Conservation (phyloP, 2,113 vertebrate genomes). For the Orientallactaga bullata region DNA sequence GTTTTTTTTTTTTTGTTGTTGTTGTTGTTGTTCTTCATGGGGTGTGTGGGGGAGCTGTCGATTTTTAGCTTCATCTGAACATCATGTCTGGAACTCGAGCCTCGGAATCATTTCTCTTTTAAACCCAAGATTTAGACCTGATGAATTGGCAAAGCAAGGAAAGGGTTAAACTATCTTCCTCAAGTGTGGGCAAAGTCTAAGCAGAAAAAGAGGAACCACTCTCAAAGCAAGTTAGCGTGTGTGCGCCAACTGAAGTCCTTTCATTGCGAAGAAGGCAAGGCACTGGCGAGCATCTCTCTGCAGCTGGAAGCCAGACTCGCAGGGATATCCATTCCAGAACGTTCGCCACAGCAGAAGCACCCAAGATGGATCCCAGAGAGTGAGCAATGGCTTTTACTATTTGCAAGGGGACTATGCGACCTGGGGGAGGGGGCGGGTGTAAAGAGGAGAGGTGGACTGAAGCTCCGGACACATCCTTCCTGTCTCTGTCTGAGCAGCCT, state of each 20-base stretch:
- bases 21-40: conserved; percentile 31
- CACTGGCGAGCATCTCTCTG: not conserved
- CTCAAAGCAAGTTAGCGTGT: conserved; percentile 59
- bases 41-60: not conserved
- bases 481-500: not conserved
- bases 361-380: conserved; percentile 22
- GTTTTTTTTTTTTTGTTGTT: not conserved
- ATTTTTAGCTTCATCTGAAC: conserved; percentile 22
- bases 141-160: conserved; percentile 31
- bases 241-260: not conserved
- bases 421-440: not conserved
- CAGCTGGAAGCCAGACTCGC: not conserved
- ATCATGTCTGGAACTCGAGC: not conserved
- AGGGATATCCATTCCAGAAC: not conserved
- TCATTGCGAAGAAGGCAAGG: conserved; percentile 18
- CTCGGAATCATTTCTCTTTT: conserved; percentile 1
- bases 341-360: not conserved
- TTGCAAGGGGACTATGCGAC: not conserved
- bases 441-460: not conserved
- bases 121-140: conserved; percentile 15
- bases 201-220: conserved; percentile 80
- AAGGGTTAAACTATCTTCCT: conserved; percentile 76
- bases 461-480: not conserved
- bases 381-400: conserved; percentile 54
- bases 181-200: conserved; percentile 65